Percentiles rank a stretch among this genome's conserved stretches.
These are phyloP conservation scores for Alcedo quadribrachys DNA, from an alignment of 2,797 vertebrate genomes.

Conservation along the genomic window DNA sequence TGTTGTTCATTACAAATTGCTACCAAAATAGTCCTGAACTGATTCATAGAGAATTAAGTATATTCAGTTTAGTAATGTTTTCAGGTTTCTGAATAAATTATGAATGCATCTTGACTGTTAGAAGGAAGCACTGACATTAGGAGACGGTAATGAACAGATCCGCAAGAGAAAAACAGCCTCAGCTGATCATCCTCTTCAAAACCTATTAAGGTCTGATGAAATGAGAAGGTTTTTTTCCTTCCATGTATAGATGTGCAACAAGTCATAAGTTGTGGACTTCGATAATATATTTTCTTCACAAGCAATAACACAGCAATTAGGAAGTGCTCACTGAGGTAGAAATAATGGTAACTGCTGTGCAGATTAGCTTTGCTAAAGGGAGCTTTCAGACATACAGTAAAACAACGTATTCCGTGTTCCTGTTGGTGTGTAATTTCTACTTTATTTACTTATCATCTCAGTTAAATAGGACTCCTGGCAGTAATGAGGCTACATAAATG, in stretches of 20 bases:
- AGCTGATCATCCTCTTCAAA: slow-evolving; percentile 71
- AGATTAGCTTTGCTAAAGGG: slow-evolving; percentile 80
- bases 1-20: slow-evolving; percentile 78
- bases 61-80: slow-evolving; percentile 79
- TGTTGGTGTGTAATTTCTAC: slow-evolving; percentile 81
- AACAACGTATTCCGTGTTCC: slow-evolving; percentile 77
- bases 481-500: slow-evolving; percentile 81
- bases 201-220: slow-evolving; percentile 75
- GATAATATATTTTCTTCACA: slow-evolving; percentile 82
- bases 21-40: slow-evolving; percentile 71
- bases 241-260: slow-evolving; percentile 74
- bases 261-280: slow-evolving; percentile 81
- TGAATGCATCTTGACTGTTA: slow-evolving; percentile 73
- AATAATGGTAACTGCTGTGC: slow-evolving; percentile 81
- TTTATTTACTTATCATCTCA: slow-evolving; percentile 84
- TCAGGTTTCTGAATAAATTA: slow-evolving; percentile 81
- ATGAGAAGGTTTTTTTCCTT: slow-evolving; percentile 62
- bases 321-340: slow-evolving; percentile 82
- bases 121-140: slow-evolving; percentile 72
- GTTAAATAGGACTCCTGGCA: slow-evolving; percentile 82
- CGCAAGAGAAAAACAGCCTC: slow-evolving; percentile 53
- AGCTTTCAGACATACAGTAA: slow-evolving; percentile 80
- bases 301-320: slow-evolving; percentile 84
- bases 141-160: slow-evolving; percentile 72
- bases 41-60: slow-evolving; percentile 78